Evolutionary conservation across 2,797 vertebrate genomes (phyloP).

Genomic region (Anabacerthia variegaticeps): DNA sequence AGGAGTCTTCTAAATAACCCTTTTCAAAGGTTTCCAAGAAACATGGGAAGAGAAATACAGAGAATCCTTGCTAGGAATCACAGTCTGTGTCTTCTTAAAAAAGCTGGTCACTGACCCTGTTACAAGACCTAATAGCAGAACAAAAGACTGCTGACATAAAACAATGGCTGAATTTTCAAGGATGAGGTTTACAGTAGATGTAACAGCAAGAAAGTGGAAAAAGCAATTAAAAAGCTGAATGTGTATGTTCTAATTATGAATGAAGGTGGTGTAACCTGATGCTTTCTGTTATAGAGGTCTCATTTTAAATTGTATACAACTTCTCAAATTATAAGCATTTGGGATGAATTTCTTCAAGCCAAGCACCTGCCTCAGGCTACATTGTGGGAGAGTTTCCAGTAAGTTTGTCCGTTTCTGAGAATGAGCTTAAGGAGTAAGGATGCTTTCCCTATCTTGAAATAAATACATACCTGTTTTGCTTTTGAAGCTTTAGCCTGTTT

Average conservation of each 20-base stretch:
- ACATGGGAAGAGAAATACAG: not conserved
- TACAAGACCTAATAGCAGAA: not conserved
- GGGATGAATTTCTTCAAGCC: not conserved
- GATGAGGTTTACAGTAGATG: not conserved
- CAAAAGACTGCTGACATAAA: not conserved
- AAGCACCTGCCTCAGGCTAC: not conserved
- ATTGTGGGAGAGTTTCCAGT: not conserved
- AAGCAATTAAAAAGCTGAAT: not conserved
- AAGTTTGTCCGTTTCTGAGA: not conserved
- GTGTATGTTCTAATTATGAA: not conserved
- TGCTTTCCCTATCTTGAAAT: not conserved
- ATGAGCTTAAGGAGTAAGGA: not conserved
- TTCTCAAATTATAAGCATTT: not conserved
- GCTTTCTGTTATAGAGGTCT: not conserved
- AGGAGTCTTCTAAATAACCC: not conserved
- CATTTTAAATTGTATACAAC: not conserved
- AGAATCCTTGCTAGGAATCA: not conserved
- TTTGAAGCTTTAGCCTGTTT: conserved; percentile 7
- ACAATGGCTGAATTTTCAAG: not conserved
- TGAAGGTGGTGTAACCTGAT: not conserved
- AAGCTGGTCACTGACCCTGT: not conserved
- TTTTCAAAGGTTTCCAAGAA: not conserved
- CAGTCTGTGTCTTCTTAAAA: not conserved
- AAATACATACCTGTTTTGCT: not conserved
- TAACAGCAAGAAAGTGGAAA: not conserved